Percentiles rank a stretch among this genome's conserved stretches.
Conservation (phyloP, 2,797 vertebrate genomes). For the Rhinophrynus dorsalis region DNA sequence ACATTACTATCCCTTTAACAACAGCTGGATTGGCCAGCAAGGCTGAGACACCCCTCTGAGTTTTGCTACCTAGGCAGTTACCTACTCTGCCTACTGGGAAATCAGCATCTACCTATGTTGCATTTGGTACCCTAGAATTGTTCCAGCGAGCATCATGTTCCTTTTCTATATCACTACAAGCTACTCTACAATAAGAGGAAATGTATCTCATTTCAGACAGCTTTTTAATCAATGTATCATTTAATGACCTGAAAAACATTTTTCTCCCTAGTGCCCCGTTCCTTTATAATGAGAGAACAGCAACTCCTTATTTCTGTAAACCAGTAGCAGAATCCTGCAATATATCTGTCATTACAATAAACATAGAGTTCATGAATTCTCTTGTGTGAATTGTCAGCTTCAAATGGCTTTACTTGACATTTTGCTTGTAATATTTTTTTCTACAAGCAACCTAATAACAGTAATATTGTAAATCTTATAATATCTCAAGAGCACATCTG, state of each 20-base stretch:
- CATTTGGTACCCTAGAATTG: too few species aligned
- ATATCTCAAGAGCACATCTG: conserved; percentile 34
- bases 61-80: too few species aligned
- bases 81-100: too few species aligned
- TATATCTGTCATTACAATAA: conserved; percentile 43
- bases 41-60: too few species aligned
- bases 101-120: too few species aligned
- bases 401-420: conserved; percentile 48
- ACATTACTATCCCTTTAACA: too few species aligned
- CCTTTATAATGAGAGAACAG: conserved; percentile 5
- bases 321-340: conserved; percentile 40
- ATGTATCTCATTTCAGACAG: not conserved
- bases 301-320: conserved; percentile 37
- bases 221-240: conserved; percentile 26
- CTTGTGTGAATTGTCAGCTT: conserved; percentile 46
- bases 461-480: conserved; percentile 27
- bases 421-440: conserved; percentile 41
- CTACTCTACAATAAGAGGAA: too few species aligned
- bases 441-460: conserved; percentile 46
- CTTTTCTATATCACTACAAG: too few species aligned
- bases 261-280: conserved; percentile 13
- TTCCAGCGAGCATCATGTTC: too few species aligned
- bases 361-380: conserved; percentile 41
- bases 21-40: too few species aligned
- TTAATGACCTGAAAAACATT: conserved; percentile 45